phyloP scores from a whole-genome alignment of 2,113 vertebrate genomes.

The Campylomormyrus tamandua region DNA sequence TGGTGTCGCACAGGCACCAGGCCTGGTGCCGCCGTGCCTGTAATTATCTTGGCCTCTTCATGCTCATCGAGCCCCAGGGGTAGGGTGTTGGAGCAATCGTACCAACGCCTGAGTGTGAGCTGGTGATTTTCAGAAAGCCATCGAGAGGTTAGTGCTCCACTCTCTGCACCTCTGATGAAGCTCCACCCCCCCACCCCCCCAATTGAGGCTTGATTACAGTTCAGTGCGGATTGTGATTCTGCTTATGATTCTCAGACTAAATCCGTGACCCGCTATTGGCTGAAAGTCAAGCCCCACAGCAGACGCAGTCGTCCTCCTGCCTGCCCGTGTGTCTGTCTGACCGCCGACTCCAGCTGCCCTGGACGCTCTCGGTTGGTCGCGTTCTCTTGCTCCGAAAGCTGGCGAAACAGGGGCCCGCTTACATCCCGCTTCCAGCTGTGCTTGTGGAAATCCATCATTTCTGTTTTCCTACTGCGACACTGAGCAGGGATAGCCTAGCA shows the following conservation, averaged over 20 bases:
- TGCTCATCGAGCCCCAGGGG: not conserved
- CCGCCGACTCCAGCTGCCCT: not conserved
- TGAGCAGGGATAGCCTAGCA: not conserved
- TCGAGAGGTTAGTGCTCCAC: not conserved
- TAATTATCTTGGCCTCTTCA: slow-evolving; percentile 4
- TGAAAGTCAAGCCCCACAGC: not conserved
- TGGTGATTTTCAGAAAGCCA: slow-evolving; percentile 2
- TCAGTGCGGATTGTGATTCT: not conserved
- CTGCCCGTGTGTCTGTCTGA: not conserved
- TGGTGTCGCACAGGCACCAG: not conserved
- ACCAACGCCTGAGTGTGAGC: not conserved
- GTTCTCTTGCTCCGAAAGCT: not conserved
- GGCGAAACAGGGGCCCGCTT: not conserved
- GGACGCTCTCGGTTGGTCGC: not conserved
- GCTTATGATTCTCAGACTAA: not conserved
- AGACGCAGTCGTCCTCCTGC: not conserved
- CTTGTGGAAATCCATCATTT: not conserved
- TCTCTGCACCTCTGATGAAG: not conserved
- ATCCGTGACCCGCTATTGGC: not conserved
- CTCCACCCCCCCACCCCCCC: not conserved
- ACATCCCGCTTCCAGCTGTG: not conserved
- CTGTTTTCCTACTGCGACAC: not conserved
- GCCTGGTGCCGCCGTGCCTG: not conserved
- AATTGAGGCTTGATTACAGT: slow-evolving; percentile 6
- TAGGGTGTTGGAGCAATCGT: not conserved